These are phyloP conservation scores for Astropecten irregularis DNA, from an alignment of 53 echinoderm and acorn worm species.

Conservation along the genomic window DNA sequence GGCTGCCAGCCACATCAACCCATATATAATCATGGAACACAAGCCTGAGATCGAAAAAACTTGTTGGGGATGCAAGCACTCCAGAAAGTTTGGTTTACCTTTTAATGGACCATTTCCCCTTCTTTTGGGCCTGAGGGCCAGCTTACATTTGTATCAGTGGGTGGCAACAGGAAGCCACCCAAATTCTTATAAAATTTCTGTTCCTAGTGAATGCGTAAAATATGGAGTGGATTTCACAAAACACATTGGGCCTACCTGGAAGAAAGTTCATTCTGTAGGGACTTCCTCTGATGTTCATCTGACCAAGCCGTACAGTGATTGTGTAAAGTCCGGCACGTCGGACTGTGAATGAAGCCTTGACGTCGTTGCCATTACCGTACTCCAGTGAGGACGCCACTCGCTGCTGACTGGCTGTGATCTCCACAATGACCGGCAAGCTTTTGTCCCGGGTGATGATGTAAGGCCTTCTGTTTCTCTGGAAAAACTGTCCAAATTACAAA, in stretches of 20 bases:
- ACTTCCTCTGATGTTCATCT: constrained; percentile 76
- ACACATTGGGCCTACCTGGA: constrained; percentile 69
- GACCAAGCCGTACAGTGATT: constrained; percentile 61
- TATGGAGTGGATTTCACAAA: no score
- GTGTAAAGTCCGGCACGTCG: constrained; percentile 75
- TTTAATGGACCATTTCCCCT: no score
- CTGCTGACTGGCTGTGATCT: constrained; percentile 75
- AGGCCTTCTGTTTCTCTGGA: constrained; percentile 81
- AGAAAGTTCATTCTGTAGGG: constrained; percentile 77
- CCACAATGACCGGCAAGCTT: constrained; percentile 60
- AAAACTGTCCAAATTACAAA: constrained; percentile 74
- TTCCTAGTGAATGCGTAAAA: no score
- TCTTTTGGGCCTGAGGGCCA: no score
- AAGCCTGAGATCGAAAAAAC: no score
- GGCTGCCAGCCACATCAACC: no score
- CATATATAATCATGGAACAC: no score
- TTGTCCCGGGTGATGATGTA: constrained; percentile 76
- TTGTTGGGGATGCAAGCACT: no score
- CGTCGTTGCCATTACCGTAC: constrained; percentile 68
- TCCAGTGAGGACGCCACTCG: constrained; percentile 75
- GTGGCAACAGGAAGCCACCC: no score
- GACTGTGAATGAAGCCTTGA: constrained; percentile 81
- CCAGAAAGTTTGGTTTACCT: no score
- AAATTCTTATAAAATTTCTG: no score
- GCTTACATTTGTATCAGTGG: no score